These are phyloP conservation scores for Anastrepha ludens DNA, from an alignment of 1,140 invertebrate genomes.

Conservation along the genomic window DNA sequence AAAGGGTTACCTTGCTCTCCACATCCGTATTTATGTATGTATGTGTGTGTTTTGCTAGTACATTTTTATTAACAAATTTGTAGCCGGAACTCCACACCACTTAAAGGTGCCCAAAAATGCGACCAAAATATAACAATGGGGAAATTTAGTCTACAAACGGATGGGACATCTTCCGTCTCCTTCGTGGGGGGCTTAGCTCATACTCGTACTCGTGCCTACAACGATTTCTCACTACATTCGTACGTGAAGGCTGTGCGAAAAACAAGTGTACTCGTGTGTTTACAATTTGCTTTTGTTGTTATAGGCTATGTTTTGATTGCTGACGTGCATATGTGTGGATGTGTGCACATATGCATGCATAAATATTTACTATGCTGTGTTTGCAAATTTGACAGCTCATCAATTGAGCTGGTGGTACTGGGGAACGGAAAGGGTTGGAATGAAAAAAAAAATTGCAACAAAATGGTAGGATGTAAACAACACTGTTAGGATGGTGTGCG, in stretches of 20 bases:
- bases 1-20: neutral
- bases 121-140: constrained; percentile 34
- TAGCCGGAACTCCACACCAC: neutral
- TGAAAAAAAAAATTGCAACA: neutral
- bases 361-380: neutral
- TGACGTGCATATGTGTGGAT: constrained; percentile 4
- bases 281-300: constrained; percentile 19
- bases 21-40: too few species aligned
- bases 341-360: neutral
- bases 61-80: neutral
- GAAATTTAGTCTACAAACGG: neutral
- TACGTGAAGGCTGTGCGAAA: neutral
- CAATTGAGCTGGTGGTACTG: neutral
- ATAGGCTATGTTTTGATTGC: constrained; percentile 17
- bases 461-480: constrained; percentile 3
- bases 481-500: neutral
- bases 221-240: neutral
- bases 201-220: neutral
- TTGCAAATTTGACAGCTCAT: constrained; percentile 45
- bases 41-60: neutral
- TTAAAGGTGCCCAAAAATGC: constrained; percentile 13
- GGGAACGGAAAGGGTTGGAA: constrained; percentile 9
- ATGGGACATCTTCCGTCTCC: neutral
- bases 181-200: too few species aligned
- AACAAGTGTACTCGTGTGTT: neutral